These are phyloP conservation scores for Cylindroiulus punctatus DNA, from an alignment of 2,888 invertebrate species.

Conservation along the genomic window DNA sequence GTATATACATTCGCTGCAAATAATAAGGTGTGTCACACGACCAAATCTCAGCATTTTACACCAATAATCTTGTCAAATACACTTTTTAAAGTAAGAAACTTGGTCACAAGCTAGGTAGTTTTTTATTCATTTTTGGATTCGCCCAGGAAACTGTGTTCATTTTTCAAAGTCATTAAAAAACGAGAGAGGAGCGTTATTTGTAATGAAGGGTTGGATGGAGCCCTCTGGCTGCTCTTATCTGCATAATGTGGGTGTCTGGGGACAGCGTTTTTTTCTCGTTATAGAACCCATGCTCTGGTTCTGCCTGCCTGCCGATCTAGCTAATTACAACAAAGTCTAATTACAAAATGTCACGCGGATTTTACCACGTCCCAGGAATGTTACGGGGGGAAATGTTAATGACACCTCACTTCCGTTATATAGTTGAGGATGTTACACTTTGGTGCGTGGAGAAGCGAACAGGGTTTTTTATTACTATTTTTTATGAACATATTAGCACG, in stretches of 20 bases:
- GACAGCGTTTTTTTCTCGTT: conserved; percentile 6
- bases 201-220: conserved; percentile 37
- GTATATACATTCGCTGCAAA: neutral
- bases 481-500: conserved; percentile 42
- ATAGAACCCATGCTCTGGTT: conserved; percentile 1
- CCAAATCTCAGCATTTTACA: neutral
- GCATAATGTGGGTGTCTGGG: conserved; percentile 20
- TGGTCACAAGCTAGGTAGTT: neutral
- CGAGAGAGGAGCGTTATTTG: neutral
- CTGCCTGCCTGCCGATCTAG: conserved; percentile 44
- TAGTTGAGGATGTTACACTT: conserved; percentile 50
- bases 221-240: conserved; percentile 42
- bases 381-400: conserved; percentile 37
- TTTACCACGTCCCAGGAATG: conserved; percentile 51
- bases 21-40: neutral
- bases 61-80: neutral
- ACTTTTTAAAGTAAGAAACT: neutral
- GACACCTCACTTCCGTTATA: conserved; percentile 51
- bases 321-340: conserved; percentile 55
- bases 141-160: conserved; percentile 38
- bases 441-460: conserved; percentile 43
- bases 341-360: conserved; percentile 56
- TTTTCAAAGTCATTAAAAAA: conserved; percentile 38
- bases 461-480: conserved; percentile 25
- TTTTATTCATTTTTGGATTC: conserved; percentile 25